Percentiles rank a stretch among this genome's conserved stretches.
Evolutionary conservation across 2,113 vertebrate genomes (phyloP).

Genomic region (Siniperca knerii): DNA sequence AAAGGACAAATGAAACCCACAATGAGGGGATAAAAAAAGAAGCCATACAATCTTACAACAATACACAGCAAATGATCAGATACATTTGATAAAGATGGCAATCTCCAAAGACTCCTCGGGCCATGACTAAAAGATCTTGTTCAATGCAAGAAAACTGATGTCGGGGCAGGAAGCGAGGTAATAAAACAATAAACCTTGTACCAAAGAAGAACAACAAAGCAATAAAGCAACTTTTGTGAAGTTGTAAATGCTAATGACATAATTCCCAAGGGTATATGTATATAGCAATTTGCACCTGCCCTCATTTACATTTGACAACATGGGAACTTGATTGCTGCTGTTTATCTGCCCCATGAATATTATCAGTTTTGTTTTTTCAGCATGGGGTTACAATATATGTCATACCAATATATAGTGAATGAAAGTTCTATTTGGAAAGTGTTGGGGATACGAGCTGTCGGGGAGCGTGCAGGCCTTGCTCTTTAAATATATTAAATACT

Average conservation of each 20-base stretch:
- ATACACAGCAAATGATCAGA: slow-evolving; percentile 54
- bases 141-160: slow-evolving; percentile 39
- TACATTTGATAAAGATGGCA: slow-evolving; percentile 57
- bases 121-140: slow-evolving; percentile 54
- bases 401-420: neutral
- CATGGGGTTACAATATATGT: neutral
- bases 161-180: neutral
- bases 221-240: slow-evolving; percentile 54
- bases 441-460: neutral
- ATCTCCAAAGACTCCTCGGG: slow-evolving; percentile 55
- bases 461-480: neutral
- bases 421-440: neutral
- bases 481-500: no score
- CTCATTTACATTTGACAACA: slow-evolving; percentile 44
- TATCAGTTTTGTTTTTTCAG: slow-evolving; percentile 10
- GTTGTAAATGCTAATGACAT: slow-evolving; percentile 46
- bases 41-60: slow-evolving; percentile 50
- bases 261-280: slow-evolving; percentile 11
- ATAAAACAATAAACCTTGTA: slow-evolving; percentile 45
- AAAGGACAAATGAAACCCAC: slow-evolving; percentile 68
- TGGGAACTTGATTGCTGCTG: slow-evolving; percentile 8
- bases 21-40: slow-evolving; percentile 39
- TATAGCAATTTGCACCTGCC: slow-evolving; percentile 5
- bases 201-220: slow-evolving; percentile 43
- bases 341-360: neutral